A percentile compares a stretch with the other conserved stretches of the same genome.
These are phyloP conservation scores for Excalfactoria chinensis DNA, from an alignment of 2,113 vertebrate genomes.

Conservation along the genomic window DNA sequence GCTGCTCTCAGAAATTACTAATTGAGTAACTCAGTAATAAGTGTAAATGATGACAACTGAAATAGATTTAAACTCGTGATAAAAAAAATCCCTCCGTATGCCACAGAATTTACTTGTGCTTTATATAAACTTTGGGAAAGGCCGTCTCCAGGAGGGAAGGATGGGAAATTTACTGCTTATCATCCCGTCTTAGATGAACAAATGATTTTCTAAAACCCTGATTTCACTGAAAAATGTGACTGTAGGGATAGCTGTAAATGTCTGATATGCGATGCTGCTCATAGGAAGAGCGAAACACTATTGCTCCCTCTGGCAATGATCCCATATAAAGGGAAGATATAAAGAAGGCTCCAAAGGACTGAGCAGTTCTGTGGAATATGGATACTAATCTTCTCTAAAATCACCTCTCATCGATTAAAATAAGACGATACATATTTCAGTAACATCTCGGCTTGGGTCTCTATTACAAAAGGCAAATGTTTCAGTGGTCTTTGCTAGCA, in stretches of 20 bases:
- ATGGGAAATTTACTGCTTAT: not conserved
- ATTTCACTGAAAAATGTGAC: not conserved
- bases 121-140: not conserved
- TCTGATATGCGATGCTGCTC: not conserved
- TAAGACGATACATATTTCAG: not conserved
- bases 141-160: not conserved
- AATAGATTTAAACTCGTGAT: not conserved
- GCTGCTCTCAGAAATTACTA: slow-evolving; percentile 11
- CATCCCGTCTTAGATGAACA: not conserved
- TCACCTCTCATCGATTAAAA: not conserved
- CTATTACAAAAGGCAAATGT: not conserved
- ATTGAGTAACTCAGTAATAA: slow-evolving; percentile 17
- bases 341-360: not conserved
- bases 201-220: not conserved
- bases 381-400: not conserved
- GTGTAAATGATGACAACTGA: not conserved
- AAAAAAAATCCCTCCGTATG: not conserved
- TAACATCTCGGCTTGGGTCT: not conserved
- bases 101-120: not conserved
- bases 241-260: not conserved
- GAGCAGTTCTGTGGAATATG: not conserved
- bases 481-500: rapidly evolving
- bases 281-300: rapidly evolving
- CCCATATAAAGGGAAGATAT: not conserved
- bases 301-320: not conserved